Percentiles rank a stretch among this genome's conserved stretches.
phyloP scores from a whole-genome alignment of 2,797 vertebrate species.

The Hydrophis major region DNA sequence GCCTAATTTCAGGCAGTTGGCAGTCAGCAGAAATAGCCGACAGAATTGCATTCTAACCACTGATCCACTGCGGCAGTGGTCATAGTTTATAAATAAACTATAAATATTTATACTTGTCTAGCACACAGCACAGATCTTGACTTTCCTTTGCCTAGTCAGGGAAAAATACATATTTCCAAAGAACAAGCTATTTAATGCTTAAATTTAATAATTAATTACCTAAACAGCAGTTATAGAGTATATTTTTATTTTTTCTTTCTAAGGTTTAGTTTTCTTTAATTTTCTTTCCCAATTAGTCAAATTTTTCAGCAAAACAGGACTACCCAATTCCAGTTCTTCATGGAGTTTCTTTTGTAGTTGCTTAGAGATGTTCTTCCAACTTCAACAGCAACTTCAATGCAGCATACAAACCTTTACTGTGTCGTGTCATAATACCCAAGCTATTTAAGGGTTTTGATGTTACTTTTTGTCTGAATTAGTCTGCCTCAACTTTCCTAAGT shows the following conservation, averaged over 20 bases:
- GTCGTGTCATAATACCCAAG: not conserved
- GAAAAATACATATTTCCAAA: not conserved
- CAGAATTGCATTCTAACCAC: too few species aligned
- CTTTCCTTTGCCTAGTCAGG: not conserved
- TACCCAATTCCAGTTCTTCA: not conserved
- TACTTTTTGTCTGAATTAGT: not conserved
- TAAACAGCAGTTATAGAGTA: not conserved
- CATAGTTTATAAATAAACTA: not conserved
- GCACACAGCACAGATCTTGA: not conserved
- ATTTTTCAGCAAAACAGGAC: not conserved
- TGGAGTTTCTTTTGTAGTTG: not conserved
- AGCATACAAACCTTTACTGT: not conserved
- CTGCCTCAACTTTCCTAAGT: not conserved
- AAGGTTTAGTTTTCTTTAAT: not conserved
- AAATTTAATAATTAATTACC: not conserved
- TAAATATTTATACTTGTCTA: not conserved
- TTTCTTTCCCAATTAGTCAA: not conserved
- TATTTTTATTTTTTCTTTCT: not conserved
- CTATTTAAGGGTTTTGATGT: not conserved
- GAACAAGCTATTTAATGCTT: not conserved
- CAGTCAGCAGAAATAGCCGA: too few species aligned
- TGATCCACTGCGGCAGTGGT: too few species aligned
- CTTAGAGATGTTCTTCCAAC: not conserved
- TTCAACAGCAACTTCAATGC: not conserved
- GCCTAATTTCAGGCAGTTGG: too few species aligned